Evolutionary conservation across 2,113 vertebrate species (phyloP).

Genomic region (Chamaetylas fuelleborni): DNA sequence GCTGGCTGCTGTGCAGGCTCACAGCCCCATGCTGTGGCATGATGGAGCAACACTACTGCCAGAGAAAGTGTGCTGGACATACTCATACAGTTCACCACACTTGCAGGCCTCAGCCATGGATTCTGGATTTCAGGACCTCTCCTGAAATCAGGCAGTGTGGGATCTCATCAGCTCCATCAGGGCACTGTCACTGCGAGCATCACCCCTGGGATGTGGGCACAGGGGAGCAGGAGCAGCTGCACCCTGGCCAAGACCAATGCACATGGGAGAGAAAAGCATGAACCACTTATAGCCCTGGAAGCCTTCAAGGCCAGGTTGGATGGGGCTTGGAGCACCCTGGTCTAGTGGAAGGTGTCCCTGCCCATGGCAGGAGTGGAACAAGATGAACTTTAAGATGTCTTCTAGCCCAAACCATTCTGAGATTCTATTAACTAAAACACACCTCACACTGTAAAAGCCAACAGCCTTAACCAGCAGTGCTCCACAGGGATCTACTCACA

Average conservation of each 20-base stretch:
- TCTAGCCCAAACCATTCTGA: neutral
- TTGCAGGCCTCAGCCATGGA: neutral
- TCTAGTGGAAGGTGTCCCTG: neutral
- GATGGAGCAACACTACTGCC: neutral
- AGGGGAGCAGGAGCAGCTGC: neutral
- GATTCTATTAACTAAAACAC: neutral
- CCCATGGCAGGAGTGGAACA: fast-evolving
- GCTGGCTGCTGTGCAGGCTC: neutral
- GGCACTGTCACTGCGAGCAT: neutral
- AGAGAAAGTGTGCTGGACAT: neutral
- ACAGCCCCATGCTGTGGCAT: slow-evolving; percentile 46
- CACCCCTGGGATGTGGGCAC: neutral
- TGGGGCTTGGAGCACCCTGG: neutral
- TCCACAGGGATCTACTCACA: neutral
- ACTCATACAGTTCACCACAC: fast-evolving
- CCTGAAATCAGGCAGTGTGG: neutral
- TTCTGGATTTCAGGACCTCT: neutral
- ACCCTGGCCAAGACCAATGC: neutral
- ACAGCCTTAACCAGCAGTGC: neutral
- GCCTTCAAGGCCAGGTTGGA: neutral
- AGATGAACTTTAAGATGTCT: neutral
- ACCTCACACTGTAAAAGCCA: neutral
- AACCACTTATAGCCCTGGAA: neutral
- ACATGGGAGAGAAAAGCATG: fast-evolving
- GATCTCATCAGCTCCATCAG: neutral